Base-by-base conservation (phyloP, 2,888 invertebrate genomes). In the Drosophila picticornis region DNA sequence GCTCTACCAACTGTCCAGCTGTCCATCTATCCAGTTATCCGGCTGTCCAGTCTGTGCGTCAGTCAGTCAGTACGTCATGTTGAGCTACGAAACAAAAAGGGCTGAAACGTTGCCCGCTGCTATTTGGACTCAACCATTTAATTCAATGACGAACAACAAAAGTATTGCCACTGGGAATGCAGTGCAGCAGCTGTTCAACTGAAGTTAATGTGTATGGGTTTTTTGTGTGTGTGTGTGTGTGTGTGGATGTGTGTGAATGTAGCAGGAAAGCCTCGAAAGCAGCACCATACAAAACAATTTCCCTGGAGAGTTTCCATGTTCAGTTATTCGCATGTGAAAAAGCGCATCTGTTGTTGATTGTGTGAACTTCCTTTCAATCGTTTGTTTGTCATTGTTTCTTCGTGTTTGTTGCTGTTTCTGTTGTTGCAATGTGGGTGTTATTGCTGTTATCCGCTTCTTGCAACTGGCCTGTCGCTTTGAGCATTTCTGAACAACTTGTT, bases 281-380 rank as follows among this genome's bases (percentile, higher is more conserved):
- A 72, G 51, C 69, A 72, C 65, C 83, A 77, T 75, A 87, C 90
- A 85, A 89, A 89, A 87, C 85, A 87, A 87, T 85, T 85, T 87
- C 90, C 90, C 85, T 82, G 85, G 80, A 89, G 90, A 86, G 84
- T 76, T 84, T 86, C 73, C 89, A 84, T 84, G 90, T 89, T 87
- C 90, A 84, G 90, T 80, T 85, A 84, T 83, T 88, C 83, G 90
- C 85, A 80, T 87, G 87, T 83, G 90, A 90, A 90, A 88, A 88
- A 88, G 84, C 87, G 90, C 87, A 87, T 88, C 90, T 88, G 87
- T 78, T 88, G 89, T 90, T 88, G 88, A 90, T 90, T 89, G 86
- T 89, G 84, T 81, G 89, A 84, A 86, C 90, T 90, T 88, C 88
- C 89, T 90, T 80, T 86, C 84, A 85, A 84, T 86, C 80, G 82